phyloP scores from a whole-genome alignment of 2,797 vertebrate species.

The Aulostomus chinensis region DNA sequence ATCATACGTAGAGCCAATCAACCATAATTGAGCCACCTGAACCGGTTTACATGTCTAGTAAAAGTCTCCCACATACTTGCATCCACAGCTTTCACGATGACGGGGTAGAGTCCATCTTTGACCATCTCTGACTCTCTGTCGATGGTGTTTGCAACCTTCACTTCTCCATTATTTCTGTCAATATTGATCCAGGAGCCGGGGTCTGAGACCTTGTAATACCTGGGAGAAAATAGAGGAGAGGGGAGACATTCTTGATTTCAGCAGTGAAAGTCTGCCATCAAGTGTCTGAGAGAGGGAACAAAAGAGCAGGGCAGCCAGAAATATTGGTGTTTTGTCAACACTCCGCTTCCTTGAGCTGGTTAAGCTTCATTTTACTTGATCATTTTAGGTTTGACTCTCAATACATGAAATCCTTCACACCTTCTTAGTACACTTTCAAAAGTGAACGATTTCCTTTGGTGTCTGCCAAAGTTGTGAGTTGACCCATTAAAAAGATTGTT shows the following conservation, averaged over 20 bases:
- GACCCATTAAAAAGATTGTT: no score
- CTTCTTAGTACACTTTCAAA: no score
- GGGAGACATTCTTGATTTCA: neutral
- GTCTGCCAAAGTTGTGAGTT: no score
- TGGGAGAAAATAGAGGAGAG: slow-evolving; percentile 51
- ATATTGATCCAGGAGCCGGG: slow-evolving; percentile 84
- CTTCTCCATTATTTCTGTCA: slow-evolving; percentile 75
- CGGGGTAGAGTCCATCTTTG: slow-evolving; percentile 72
- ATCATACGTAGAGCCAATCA: no score
- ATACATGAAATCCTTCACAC: no score
- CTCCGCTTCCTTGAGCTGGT: no score
- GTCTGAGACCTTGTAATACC: slow-evolving; percentile 80
- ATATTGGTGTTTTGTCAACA: no score
- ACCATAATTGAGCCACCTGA: no score
- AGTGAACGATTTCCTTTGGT: no score
- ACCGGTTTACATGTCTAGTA: neutral
- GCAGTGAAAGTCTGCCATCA: slow-evolving; percentile 46
- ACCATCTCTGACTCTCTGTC: slow-evolving; percentile 85
- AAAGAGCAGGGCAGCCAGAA: no score
- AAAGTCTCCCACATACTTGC: slow-evolving; percentile 60
- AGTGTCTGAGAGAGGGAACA: slow-evolving; percentile 22
- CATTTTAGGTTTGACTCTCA: no score
- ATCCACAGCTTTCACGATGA: slow-evolving; percentile 74
- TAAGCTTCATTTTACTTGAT: no score
- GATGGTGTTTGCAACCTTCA: slow-evolving; percentile 82